Base-by-base conservation (phyloP, 2,797 vertebrate genomes). In the Lepus oiostolus region DNA sequence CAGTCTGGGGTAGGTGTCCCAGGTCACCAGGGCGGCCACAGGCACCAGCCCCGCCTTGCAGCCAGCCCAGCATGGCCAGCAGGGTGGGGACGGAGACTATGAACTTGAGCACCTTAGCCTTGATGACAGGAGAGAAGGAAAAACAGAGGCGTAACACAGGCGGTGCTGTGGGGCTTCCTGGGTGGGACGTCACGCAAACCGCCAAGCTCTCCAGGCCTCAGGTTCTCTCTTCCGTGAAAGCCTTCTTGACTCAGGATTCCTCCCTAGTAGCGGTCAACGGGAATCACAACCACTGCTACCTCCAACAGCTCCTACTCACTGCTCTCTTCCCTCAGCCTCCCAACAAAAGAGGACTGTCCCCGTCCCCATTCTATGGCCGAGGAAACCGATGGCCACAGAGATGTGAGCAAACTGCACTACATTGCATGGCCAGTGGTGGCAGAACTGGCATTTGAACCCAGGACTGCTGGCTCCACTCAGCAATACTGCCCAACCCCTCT, bases 111-210 rank as follows among this genome's bases (percentile, higher is more conserved):
- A 88, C 63, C 32, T 92, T 90, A 72, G 52, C 24, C 38, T 38
- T 68, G 42, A 79, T 19, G 87, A 79, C 81, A 87, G 52, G 47
- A 85, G 47, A 75, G 32, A 83, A 71, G 67, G 91, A 85, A 75
- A 87, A 83, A 80, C 52, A 86, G 38, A 58, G 79, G 62, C 19
- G 9, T 62, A 54, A 86, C 67, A 13, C 30, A 70, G 50, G 17
- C 70, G 67, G 72, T 19, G n/a, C 60, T 7, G 17, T 4, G 58
- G 32, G 47, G 30, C 62, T 89, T 87, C 88, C 89, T 67, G 42
- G 62, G 24, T 12, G 13, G 67, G 81, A 11, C 6, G 8, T 26
- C 42, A 30, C 7, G 54, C 35, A 28, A 71, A 60, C 1, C 28
- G 17, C 74, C 88, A 10, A 2, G 42, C n/a, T 70, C 28, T 83